These are phyloP conservation scores for Enteromius fasciolatus DNA, from an alignment of 2,797 vertebrate genomes.

Conservation along the genomic window DNA sequence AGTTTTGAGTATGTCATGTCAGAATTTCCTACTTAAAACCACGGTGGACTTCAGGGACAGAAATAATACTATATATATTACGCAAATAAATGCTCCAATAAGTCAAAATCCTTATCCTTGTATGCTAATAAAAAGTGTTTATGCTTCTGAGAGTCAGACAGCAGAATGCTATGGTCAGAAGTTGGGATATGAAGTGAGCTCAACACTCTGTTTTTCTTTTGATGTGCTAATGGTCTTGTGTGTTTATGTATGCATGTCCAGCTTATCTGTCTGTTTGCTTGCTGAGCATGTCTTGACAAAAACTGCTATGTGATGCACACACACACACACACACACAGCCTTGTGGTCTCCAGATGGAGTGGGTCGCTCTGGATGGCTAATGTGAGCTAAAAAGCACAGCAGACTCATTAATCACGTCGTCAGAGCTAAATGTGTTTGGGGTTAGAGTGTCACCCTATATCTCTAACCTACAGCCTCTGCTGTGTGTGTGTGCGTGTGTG, in stretches of 20 bases:
- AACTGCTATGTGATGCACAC: conserved; percentile 34
- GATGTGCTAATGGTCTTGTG: conserved; percentile 31
- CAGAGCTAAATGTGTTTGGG: conserved; percentile 88
- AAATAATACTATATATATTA: background rate
- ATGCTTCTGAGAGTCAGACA: background rate
- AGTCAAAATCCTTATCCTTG: background rate
- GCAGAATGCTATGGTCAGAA: background rate
- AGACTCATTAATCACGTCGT: conserved; percentile 91
- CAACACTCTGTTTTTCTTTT: conserved; percentile 18
- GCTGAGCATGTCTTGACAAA: conserved; percentile 34
- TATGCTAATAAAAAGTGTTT: background rate
- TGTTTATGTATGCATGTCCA: conserved; percentile 20
- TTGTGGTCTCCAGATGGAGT: conserved; percentile 77
- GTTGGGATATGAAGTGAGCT: background rate
- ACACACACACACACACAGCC: conserved; percentile 42
- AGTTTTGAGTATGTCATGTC: too few species aligned
- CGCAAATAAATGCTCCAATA: background rate
- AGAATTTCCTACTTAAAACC: background rate
- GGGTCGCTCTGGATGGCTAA: conserved; percentile 57
- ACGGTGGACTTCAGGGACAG: background rate
- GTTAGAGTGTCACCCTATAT: conserved; percentile 55
- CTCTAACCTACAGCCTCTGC: conserved; percentile 38
- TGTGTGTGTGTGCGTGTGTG: conserved; percentile 54
- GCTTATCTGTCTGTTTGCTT: conserved; percentile 21
- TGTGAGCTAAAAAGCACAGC: conserved; percentile 52